Evolutionary conservation across 1,140 invertebrate species (phyloP), one percentile per base, ranked within the genome.

Genomic region (Spodoptera litura): DNA sequence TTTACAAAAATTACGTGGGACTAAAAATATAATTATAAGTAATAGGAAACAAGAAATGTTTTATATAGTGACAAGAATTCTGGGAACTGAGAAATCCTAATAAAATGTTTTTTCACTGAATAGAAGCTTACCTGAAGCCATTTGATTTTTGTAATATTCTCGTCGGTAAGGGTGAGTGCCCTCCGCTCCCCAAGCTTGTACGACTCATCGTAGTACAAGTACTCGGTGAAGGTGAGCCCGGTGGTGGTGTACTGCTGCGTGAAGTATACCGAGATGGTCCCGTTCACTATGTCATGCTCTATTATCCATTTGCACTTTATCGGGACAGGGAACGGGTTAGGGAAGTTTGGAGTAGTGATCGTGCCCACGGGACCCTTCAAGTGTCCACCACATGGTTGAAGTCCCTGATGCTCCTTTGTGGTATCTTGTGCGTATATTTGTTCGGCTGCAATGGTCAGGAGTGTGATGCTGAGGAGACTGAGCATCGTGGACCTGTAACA

Each of bases 241-340:
- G 96, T 96, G 70, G 96, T 96, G 31, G 98, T 97, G 93, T 97
- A 99, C 38, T 98, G 96, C 86, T 99, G 98, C 0, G 97, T 98
- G 80, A 99, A 95, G 89, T 99, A 98, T 25, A 99, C 95, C 49
- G 97, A 96, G 83, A 98, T 98, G 5, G 97, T 96, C 44, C 96
- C 92, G 79, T 96, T 94, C 73, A 86, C 82, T 2, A 96, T 96
- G 51, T 96, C 96, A 8, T 97, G 96, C 83, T 98, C 96, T 85
- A 99, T 98, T 13, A 98, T 95, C 98, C 98, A 99, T 75, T 96
- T 96, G 89, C 98, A 98, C 77, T 96, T 96, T 70, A 98, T 96
- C 5, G 98, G 98, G 20, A 98, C 96, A 8, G 95, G 90, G 90
- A 98, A 98, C 2, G 96, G 95, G 38, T 96, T 93, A 0, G 98